Evolutionary conservation across 37 sponge, comb jelly and placozoan genomes (phyloP).

Genomic region (Spongia lamella): DNA sequence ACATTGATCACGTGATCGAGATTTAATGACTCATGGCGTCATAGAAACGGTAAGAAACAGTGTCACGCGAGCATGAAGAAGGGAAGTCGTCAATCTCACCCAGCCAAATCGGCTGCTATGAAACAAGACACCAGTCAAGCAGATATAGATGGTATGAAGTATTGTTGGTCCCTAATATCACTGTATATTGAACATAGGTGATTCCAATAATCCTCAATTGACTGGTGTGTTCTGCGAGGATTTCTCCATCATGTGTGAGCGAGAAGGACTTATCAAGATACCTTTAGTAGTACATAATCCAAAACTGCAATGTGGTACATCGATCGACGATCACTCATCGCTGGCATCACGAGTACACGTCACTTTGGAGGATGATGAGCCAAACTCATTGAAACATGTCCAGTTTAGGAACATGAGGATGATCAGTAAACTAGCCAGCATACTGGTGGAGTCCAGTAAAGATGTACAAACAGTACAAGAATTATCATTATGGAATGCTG

Average conservation of each 20-base stretch:
- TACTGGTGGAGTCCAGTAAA: too few species aligned
- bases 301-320: not conserved
- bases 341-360: constrained; percentile 6
- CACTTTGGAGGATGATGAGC: not conserved
- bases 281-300: constrained; percentile 4
- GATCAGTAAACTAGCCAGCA: too few species aligned
- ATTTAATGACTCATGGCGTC: not conserved
- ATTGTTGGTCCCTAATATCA: too few species aligned
- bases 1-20: not conserved
- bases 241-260: constrained; percentile 37
- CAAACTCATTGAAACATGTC: not conserved
- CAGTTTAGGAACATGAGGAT: too few species aligned
- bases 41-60: not conserved
- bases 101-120: too few species aligned
- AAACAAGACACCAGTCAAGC: too few species aligned
- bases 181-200: too few species aligned
- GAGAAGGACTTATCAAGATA: constrained; percentile 2
- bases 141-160: too few species aligned
- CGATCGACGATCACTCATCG: too few species aligned
- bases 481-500: too few species aligned
- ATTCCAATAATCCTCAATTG: too few species aligned
- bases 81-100: not conserved
- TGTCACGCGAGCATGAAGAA: not conserved
- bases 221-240: constrained; percentile 34
- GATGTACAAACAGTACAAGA: too few species aligned